phyloP scores from a whole-genome alignment of 1,140 invertebrate species.

The Cecropterus lyciades region DNA sequence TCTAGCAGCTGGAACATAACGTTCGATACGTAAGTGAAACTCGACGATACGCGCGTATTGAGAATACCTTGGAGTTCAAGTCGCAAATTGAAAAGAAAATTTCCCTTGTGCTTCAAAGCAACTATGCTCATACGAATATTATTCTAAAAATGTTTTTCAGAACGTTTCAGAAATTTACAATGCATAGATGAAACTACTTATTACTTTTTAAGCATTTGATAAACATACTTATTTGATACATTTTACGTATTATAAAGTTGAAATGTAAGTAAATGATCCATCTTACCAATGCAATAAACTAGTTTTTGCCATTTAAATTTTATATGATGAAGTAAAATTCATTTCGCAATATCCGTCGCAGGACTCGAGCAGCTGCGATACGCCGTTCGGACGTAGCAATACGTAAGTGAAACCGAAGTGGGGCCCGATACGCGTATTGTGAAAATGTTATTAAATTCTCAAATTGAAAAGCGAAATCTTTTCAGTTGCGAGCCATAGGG shows the following conservation, averaged over 20 bases:
- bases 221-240: no score
- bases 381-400: background rate
- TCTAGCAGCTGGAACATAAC: background rate
- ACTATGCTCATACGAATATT: background rate
- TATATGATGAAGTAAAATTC: background rate
- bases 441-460: slow-evolving; percentile 31
- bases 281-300: no score
- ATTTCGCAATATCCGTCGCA: slow-evolving; percentile 3
- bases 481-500: slow-evolving; percentile 1
- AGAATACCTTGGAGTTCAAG: background rate
- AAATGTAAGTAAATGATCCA: no score
- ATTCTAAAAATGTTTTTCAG: no score
- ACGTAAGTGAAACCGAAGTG: slow-evolving; percentile 19
- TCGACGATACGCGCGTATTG: background rate
- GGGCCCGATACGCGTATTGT: slow-evolving; percentile 17
- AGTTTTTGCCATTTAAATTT: no score
- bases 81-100: slow-evolving; percentile 1
- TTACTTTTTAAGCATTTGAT: no score
- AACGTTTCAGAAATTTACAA: no score
- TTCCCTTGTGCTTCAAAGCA: background rate
- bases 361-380: background rate
- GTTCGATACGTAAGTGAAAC: slow-evolving; percentile 2
- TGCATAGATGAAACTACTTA: no score
- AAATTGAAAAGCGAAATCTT: slow-evolving; percentile 33
- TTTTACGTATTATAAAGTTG: no score